These are phyloP conservation scores for Druon quercuslanigerum DNA, from an alignment of 1,140 invertebrate species.

Conservation along the genomic window DNA sequence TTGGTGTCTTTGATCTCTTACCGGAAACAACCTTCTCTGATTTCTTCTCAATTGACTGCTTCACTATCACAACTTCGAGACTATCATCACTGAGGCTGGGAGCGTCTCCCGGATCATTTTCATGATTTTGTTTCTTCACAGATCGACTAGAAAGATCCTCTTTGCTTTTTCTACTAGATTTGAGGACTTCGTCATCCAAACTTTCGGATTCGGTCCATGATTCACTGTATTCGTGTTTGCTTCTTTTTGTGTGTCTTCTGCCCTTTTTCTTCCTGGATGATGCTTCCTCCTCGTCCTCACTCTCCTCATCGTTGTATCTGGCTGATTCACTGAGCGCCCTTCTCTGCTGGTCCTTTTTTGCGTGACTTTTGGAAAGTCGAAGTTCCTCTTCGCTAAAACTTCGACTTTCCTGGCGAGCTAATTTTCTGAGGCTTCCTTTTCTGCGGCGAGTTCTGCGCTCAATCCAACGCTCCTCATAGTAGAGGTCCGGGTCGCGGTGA, in stretches of 20 bases:
- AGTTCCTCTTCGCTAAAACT: conserved; percentile 73
- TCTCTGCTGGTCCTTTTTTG: conserved; percentile 57
- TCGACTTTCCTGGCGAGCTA: conserved; percentile 63
- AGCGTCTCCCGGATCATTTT: conserved; percentile 32
- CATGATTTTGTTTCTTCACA: conserved; percentile 45
- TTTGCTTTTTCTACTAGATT: conserved; percentile 37
- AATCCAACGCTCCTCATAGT: conserved; percentile 70
- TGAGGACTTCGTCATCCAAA: conserved; percentile 52
- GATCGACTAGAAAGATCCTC: conserved; percentile 46
- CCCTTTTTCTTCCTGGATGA: conserved; percentile 43
- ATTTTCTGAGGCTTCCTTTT: conserved; percentile 59
- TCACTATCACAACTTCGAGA: conserved; percentile 69
- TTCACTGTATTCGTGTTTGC: conserved; percentile 59
- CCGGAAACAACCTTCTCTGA: conserved; percentile 66
- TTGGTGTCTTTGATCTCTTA: conserved; percentile 59
- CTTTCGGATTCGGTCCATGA: conserved; percentile 59
- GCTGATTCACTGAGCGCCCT: conserved; percentile 70
- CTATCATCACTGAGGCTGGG: conserved; percentile 70
- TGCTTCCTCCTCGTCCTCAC: conserved; percentile 34
- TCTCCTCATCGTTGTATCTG: conserved; percentile 53
- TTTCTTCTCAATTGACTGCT: conserved; percentile 65
- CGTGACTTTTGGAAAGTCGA: conserved; percentile 61
- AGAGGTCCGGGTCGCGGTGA: conserved; percentile 58
- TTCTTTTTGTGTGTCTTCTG: conserved; percentile 48
- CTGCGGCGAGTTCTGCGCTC: conserved; percentile 64